phyloP scores from a whole-genome alignment of 1,140 invertebrate genomes.

The Sesamia nonagrioides region DNA sequence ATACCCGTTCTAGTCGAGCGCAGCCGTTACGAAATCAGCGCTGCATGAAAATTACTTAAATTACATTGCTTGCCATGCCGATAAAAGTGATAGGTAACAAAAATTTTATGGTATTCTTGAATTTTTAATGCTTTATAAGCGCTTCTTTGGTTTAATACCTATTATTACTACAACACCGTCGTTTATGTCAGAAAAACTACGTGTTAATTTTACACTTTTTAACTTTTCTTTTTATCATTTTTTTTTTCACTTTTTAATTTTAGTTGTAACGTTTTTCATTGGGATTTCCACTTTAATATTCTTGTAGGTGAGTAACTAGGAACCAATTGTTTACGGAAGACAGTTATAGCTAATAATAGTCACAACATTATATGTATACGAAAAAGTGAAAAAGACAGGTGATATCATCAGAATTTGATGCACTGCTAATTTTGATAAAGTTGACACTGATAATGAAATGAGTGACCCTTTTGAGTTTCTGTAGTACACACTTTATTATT shows the following conservation, averaged over 20 bases:
- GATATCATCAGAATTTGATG: neutral
- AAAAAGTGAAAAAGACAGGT: neutral
- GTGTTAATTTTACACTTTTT: slow-evolving; percentile 1
- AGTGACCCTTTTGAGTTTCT: neutral
- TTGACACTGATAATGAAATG: neutral
- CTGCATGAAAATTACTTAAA: slow-evolving; percentile 82
- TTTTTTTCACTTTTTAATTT: too few species aligned
- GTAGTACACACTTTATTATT: too few species aligned
- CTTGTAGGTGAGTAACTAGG: neutral
- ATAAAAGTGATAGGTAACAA: slow-evolving; percentile 54
- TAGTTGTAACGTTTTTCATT: neutral
- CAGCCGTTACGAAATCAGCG: slow-evolving; percentile 86
- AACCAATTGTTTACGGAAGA: neutral
- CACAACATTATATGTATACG: neutral
- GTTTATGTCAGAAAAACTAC: neutral
- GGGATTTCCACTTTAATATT: neutral
- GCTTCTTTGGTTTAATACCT: neutral
- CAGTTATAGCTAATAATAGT: neutral
- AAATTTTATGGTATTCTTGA: slow-evolving; percentile 32
- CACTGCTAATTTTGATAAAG: neutral
- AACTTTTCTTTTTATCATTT: too few species aligned
- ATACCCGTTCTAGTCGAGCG: slow-evolving; percentile 85
- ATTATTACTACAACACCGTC: neutral
- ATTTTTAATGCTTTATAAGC: neutral
- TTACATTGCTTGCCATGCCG: slow-evolving; percentile 63